Conservation (phyloP, 1,140 invertebrate species). For the Diorhabda elongata region DNA sequence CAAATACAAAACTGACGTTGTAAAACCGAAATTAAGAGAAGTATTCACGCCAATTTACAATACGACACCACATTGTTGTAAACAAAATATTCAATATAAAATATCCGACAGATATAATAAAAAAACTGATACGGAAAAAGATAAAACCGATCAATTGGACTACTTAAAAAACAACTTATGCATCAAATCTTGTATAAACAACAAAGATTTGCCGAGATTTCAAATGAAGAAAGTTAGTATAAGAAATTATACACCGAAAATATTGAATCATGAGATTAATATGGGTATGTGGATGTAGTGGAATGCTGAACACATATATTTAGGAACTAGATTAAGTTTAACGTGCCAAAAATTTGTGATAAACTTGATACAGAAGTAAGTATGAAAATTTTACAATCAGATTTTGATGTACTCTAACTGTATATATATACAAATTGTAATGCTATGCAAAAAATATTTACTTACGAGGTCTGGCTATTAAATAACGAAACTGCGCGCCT, state of each 20-base stretch:
- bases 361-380: no score
- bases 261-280: slow-evolving; percentile 50
- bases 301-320: no score
- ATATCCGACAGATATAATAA: not conserved
- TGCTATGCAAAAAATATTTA: no score
- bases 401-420: no score
- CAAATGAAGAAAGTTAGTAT: slow-evolving; percentile 50
- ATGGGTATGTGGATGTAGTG: slow-evolving; percentile 45
- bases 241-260: slow-evolving; percentile 64
- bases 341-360: no score
- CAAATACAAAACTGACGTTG: slow-evolving; percentile 40
- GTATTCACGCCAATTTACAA: slow-evolving; percentile 48
- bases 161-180: slow-evolving; percentile 58
- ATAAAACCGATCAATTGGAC: slow-evolving; percentile 30
- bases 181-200: slow-evolving; percentile 56
- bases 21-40: slow-evolving; percentile 22
- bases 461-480: no score
- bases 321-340: no score
- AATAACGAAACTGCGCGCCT: no score
- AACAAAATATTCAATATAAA: slow-evolving; percentile 32
- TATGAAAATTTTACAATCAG: no score
- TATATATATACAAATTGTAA: no score
- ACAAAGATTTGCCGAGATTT: slow-evolving; percentile 30
- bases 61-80: slow-evolving; percentile 51
- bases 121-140: slow-evolving; percentile 10